These are phyloP conservation scores for Thalassoma bifasciatum DNA, from an alignment of 2,113 vertebrate genomes.

Conservation along the genomic window DNA sequence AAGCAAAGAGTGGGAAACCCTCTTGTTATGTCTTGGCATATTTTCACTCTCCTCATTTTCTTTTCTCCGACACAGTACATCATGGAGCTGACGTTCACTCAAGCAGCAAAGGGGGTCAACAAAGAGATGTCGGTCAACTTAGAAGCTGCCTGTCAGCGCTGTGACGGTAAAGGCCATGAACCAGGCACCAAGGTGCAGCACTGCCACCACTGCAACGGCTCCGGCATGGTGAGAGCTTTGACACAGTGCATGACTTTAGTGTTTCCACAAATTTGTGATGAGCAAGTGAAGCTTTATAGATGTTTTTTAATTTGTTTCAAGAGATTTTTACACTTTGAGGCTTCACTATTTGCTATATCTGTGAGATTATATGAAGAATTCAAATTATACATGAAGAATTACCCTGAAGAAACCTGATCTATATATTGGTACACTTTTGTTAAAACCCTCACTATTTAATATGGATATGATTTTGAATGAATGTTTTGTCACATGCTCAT, in stretches of 20 bases:
- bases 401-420: too few relatives aligned
- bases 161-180: constrained; percentile 90
- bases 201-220: constrained; percentile 91
- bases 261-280: neutral
- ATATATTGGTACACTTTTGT: too few relatives aligned
- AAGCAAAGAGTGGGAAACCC: too few relatives aligned
- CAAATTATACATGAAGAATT: too few relatives aligned
- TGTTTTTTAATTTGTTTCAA: too few relatives aligned
- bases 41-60: neutral
- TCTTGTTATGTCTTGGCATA: neutral
- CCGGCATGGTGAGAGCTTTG: constrained; percentile 90
- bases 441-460: too few relatives aligned
- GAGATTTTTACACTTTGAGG: too few relatives aligned
- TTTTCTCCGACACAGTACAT: constrained; percentile 83
- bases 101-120: constrained; percentile 97
- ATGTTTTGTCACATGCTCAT: too few relatives aligned
- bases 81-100: constrained; percentile 96
- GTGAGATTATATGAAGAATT: too few relatives aligned
- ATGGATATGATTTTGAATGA: too few relatives aligned
- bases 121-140: constrained; percentile 92
- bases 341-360: too few relatives aligned
- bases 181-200: constrained; percentile 92
- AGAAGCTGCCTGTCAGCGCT: constrained; percentile 89
- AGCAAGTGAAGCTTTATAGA: too few relatives aligned
- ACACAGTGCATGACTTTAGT: rapidly evolving